A percentile compares a stretch with the other conserved stretches of the same genome.
These are phyloP conservation scores for Tetranychus cinnabarinus DNA, from an alignment of 1,140 invertebrate genomes.

Conservation along the genomic window DNA sequence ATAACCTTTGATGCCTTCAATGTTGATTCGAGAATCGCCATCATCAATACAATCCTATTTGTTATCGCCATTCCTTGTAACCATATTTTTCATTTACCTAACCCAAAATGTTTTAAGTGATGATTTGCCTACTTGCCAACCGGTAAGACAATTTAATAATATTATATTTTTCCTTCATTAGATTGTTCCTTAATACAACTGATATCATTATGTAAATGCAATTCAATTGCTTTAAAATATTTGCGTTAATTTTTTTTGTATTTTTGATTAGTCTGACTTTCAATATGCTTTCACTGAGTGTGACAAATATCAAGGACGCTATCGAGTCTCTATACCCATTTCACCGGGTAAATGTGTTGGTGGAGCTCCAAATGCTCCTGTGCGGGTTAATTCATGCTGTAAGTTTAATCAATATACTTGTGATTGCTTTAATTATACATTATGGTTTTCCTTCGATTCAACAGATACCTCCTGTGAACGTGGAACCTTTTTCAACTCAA, in stretches of 20 bases:
- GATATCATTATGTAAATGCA: too few species aligned
- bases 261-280: conserved; percentile 23
- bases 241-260: not conserved
- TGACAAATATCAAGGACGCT: conserved; percentile 26
- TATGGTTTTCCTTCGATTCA: not conserved
- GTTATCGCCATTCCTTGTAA: too few species aligned
- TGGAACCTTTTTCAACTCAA: conserved; percentile 25
- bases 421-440: not conserved
- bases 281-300: conserved; percentile 33
- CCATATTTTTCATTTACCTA: too few species aligned
- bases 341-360: conserved; percentile 20
- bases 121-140: too few species aligned
- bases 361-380: conserved; percentile 22
- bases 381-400: conserved; percentile 28
- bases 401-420: conserved; percentile 15
- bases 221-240: too few species aligned
- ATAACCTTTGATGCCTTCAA: too few species aligned
- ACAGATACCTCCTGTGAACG: conserved; percentile 26
- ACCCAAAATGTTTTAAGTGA: too few species aligned
- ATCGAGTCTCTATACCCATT: conserved; percentile 29
- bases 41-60: too few species aligned
- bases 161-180: too few species aligned
- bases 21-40: too few species aligned
- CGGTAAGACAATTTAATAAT: too few species aligned
- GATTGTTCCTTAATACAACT: too few species aligned